These are phyloP conservation scores for Bufo bufo DNA, from an alignment of 2,113 vertebrate genomes.

Conservation along the genomic window DNA sequence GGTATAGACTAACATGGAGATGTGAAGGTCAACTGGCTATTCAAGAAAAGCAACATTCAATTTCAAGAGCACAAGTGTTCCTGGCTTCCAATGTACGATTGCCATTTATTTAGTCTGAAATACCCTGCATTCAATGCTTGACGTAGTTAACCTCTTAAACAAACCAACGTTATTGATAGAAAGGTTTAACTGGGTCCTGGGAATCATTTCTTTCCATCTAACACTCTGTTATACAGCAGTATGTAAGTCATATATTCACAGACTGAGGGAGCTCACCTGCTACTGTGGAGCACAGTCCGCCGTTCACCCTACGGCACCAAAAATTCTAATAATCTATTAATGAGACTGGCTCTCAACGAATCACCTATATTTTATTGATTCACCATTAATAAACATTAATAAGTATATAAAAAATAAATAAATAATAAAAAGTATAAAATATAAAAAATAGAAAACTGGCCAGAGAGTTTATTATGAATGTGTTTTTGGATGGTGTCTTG, in stretches of 20 bases:
- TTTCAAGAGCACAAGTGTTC: neutral
- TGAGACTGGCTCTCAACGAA: too few relatives aligned
- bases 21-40: neutral
- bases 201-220: neutral
- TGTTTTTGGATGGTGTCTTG: too few relatives aligned
- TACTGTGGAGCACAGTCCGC: too few relatives aligned
- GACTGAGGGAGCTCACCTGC: too few relatives aligned
- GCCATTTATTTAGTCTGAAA: conserved; percentile 8
- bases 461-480: too few relatives aligned
- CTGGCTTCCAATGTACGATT: neutral
- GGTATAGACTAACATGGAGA: conserved; percentile 4
- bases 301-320: too few relatives aligned
- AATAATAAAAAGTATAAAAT: too few relatives aligned
- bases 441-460: too few relatives aligned
- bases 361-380: too few relatives aligned
- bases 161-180: conserved; percentile 11
- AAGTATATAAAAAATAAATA: too few relatives aligned
- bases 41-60: conserved; percentile 4
- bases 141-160: conserved; percentile 6
- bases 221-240: neutral
- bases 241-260: neutral
- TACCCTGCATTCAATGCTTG: neutral
- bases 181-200: neutral
- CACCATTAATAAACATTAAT: too few relatives aligned
- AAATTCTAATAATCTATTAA: too few relatives aligned